Evolutionary conservation across 2,888 invertebrate species (phyloP), one percentile per base, ranked within the genome.

Genomic region (Anthophora plumipes): DNA sequence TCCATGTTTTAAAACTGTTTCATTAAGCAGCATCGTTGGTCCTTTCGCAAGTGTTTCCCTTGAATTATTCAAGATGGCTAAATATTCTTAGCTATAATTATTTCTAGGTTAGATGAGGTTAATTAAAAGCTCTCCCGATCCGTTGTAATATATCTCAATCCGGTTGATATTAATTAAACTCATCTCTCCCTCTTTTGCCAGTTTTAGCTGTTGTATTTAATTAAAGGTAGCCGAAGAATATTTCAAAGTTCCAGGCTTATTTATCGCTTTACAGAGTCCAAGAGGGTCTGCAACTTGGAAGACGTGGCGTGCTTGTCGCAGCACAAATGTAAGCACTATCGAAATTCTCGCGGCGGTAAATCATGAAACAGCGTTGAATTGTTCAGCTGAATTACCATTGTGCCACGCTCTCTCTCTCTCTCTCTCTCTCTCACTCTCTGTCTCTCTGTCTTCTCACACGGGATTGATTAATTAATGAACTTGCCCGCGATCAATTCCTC

Each of bases 291-390:
- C 82, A 86, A 85, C 57, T 74, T 82, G 8, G 60, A 67, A 9
- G 90, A 92, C 43, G 52, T 83, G 11, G n/a, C 41, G 0, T 92
- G 92, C 63, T 71, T 91, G 50, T 7, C 67, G 5, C 74, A 71
- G 25, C 72, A 89, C 54, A 89, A 87, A 83, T 72, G 92, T 91
- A 77, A 90, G 88, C 77, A 31, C 39, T 17, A 43, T 60, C 22
- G 52, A 74, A 52, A 60, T 54, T n/a, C 50, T 43, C 48, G 14
- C 5, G 14, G 22, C 17, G n/a, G 22, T 69, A 52, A 48, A 55
- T 75, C 69, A 61, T 0, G 43, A 22, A 43, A 31, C 25, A 8
- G 39, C 64, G 14, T 46, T 25, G 66, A 20, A 48, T 67, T 50
- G 41, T 68, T 43, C 43, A n/a, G 20, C 9, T 20, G 41, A 48